phyloP scores from a whole-genome alignment of 2,888 invertebrate species.

The Galerucella nymphaeae region DNA sequence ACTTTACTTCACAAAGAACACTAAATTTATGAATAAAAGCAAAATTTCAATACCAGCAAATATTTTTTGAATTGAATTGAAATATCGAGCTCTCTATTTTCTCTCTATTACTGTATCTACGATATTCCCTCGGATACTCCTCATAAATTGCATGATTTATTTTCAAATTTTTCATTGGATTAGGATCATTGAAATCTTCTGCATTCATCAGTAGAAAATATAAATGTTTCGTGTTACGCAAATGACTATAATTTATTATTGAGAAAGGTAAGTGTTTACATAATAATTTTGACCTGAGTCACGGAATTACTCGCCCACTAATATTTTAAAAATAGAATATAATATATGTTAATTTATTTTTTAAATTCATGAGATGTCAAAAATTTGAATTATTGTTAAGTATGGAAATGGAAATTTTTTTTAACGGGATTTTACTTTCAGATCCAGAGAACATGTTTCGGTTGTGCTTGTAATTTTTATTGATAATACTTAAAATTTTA shows the following conservation, averaged over 20 bases:
- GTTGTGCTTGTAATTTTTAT: not conserved
- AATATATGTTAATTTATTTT: not conserved
- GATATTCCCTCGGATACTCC: too few species aligned
- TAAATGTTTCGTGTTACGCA: not conserved
- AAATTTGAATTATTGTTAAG: not conserved
- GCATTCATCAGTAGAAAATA: not conserved
- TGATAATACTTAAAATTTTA: not conserved
- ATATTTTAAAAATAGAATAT: not conserved
- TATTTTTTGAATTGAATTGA: too few species aligned
- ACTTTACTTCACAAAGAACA: too few species aligned
- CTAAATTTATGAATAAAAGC: too few species aligned
- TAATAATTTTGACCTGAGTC: not conserved
- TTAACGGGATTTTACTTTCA: too few species aligned
- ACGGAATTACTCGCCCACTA: not conserved
- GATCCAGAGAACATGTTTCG: not conserved
- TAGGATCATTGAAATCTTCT: not conserved
- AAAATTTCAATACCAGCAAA: too few species aligned
- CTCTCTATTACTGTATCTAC: too few species aligned
- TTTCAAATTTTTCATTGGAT: too few species aligned
- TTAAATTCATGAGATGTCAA: not conserved
- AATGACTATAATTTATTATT: constrained; percentile 1
- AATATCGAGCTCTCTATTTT: too few species aligned
- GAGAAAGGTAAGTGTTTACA: constrained; percentile 8
- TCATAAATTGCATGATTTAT: too few species aligned
- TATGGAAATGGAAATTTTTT: not conserved